A percentile compares a stretch with the other conserved stretches of the same genome.
phyloP scores from a whole-genome alignment of 2,797 vertebrate genomes.

The Gallinago solitaria region DNA sequence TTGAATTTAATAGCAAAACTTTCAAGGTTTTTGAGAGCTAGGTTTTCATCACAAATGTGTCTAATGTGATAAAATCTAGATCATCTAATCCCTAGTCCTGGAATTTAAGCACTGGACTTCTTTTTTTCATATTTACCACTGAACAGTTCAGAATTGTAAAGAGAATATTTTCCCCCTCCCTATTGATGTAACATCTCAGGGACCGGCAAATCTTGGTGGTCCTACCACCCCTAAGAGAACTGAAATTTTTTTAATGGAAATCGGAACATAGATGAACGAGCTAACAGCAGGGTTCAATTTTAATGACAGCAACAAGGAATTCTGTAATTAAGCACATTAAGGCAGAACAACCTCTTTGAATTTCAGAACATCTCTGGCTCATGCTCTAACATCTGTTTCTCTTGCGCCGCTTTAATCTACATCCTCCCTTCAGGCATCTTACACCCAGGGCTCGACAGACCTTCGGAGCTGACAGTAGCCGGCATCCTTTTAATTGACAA shows the following conservation, averaged over 20 bases:
- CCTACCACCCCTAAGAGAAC: constrained; percentile 10
- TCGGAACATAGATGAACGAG: constrained; percentile 53
- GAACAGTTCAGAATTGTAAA: constrained; percentile 30
- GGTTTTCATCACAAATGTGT: constrained; percentile 20
- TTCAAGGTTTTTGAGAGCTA: constrained; percentile 35
- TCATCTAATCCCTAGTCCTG: constrained; percentile 10
- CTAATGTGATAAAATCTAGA: constrained; percentile 42
- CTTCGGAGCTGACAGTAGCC: constrained; percentile 30
- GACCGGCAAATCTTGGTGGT: constrained; percentile 43
- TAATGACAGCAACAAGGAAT: constrained; percentile 66
- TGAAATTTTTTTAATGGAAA: constrained; percentile 41
- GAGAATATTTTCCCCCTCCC: background rate
- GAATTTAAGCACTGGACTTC: constrained; percentile 26
- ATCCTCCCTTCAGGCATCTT: constrained; percentile 55
- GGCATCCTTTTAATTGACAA: constrained; percentile 55
- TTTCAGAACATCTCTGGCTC: constrained; percentile 59
- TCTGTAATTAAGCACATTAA: constrained; percentile 67
- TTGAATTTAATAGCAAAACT: constrained; percentile 40
- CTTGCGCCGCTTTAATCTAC: constrained; percentile 57
- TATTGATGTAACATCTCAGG: constrained; percentile 38
- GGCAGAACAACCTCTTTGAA: constrained; percentile 63
- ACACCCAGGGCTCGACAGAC: constrained; percentile 45
- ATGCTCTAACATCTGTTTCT: constrained; percentile 60
- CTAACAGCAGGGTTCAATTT: constrained; percentile 61
- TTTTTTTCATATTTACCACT: constrained; percentile 6